A percentile compares a stretch with the other conserved stretches of the same genome.
Conservation (phyloP, 2,113 vertebrate species). For the Chiloscyllium plagiosum region DNA sequence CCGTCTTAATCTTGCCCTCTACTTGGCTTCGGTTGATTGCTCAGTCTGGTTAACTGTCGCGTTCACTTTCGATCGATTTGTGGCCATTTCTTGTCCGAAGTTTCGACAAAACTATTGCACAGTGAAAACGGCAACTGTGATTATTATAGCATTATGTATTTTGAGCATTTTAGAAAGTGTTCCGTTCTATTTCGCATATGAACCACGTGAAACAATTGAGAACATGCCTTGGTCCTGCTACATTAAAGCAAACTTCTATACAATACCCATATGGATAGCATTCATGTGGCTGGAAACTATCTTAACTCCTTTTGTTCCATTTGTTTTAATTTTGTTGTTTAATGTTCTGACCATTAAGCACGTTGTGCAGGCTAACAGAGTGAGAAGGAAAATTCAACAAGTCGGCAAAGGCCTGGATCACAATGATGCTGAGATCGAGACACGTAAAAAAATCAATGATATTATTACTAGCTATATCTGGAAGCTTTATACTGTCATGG, state of each 20-base stretch:
- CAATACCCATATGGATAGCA: not conserved
- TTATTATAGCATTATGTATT: not conserved
- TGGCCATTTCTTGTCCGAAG: not conserved
- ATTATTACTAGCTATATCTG: not conserved
- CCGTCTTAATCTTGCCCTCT: not conserved
- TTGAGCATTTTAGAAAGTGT: not conserved
- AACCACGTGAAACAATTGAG: not conserved
- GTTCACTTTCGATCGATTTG: not conserved
- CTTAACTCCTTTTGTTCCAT: not conserved
- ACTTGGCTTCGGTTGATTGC: not conserved
- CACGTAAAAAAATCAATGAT: not conserved
- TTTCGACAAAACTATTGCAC: not conserved
- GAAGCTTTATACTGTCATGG: not conserved
- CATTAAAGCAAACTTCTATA: not conserved
- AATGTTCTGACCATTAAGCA: not conserved
- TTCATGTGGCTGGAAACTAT: not conserved
- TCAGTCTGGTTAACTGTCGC: not conserved
- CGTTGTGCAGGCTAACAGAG: not conserved
- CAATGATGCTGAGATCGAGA: not conserved
- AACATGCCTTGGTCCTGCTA: not conserved
- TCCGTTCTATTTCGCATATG: not conserved
- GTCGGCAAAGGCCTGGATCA: not conserved
- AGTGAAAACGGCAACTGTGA: not conserved
- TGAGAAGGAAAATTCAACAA: not conserved
- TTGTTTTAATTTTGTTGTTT: not conserved